Evolutionary conservation across 2,888 invertebrate genomes (phyloP), one percentile per base, ranked within the genome.

Genomic region (Trissoscelio sp.): DNA sequence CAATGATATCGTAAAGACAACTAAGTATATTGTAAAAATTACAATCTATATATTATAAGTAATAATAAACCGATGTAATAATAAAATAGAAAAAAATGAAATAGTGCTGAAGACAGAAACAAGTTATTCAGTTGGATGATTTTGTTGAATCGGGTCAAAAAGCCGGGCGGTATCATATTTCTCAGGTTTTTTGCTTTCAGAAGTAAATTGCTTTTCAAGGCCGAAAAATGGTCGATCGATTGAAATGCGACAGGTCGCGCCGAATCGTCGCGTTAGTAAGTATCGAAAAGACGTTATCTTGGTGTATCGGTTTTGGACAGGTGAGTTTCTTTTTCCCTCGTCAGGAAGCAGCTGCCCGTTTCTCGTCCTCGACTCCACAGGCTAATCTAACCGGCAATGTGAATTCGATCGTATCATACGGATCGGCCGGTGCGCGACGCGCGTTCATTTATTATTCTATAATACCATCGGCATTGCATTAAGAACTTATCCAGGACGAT

Each of bases 271-370:
- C 81, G 79, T 81, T 83, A 70, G 72, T 75, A 70, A 79, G 83
- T 81, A 87, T 85, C 85, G 84, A 79, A 78, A 81, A 83, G 82
- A 83, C 85, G 86, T 86, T 88, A 88, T 88, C 88, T 86, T 72
- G 83, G 84, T 85, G 87, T 87, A 87, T 87, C 88, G 85, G 80
- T 80, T 78, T 82, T 79, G 83, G 84, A 83, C 88, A 88, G 88
- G 88, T 88, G 83, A 83, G 85, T 83, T 83, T 83, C 84, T 86
- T 88, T 88, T 88, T 85, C 86, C 83, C 77, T 81, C 82, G 73
- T 84, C 85, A 84, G 84, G 79, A 82, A 86, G 83, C 86, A 87
- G 86, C 88, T 87, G 86, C 86, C 82, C 70, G 66, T 57, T 69
- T 81, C 80, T 81, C 82, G 82, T 82, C 82, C 84, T 86, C 80